Conservation (phyloP, 2,797 vertebrate genomes). For the Crenichthys baileyi region DNA sequence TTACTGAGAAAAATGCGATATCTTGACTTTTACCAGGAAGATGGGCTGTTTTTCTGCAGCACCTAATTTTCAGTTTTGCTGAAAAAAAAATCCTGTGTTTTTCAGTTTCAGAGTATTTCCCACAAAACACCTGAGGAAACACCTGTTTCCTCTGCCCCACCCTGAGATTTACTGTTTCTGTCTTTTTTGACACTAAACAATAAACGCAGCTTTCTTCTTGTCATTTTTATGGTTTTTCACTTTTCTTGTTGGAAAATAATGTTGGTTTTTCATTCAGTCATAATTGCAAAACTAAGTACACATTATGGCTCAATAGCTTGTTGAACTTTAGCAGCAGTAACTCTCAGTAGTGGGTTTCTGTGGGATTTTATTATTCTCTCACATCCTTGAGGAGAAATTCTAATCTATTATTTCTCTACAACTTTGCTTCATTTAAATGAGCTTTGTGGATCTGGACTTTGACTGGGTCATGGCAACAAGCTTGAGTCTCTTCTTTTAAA, state of each 20-base stretch:
- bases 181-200: neutral
- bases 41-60: neutral
- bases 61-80: neutral
- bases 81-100: neutral
- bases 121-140: conserved; percentile 3
- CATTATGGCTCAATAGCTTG: neutral
- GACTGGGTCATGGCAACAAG: neutral
- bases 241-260: neutral
- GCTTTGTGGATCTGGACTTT: neutral
- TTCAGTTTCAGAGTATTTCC: neutral
- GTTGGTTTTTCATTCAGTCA: neutral
- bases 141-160: neutral
- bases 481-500: neutral
- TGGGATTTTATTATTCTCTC: neutral
- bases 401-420: neutral
- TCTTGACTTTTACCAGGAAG: neutral
- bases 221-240: neutral
- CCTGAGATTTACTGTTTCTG: neutral
- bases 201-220: neutral
- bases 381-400: neutral
- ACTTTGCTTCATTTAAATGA: neutral
- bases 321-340: neutral
- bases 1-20: neutral
- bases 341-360: neutral
- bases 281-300: neutral